Conservation (phyloP, 53 echinoderm and acorn worm genomes). For the Arbacia lixula region DNA sequence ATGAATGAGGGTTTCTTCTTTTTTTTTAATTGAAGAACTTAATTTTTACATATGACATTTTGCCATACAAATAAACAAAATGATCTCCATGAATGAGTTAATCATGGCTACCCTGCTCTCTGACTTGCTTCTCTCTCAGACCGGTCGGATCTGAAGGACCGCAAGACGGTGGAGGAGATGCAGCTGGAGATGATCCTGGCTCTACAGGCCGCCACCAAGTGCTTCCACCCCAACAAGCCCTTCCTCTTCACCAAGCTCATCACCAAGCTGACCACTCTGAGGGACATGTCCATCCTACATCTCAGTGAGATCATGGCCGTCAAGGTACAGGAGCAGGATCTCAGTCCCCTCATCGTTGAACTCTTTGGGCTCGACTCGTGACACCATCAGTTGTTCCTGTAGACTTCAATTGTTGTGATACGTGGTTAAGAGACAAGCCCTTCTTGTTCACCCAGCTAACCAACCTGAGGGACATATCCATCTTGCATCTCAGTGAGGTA, state of each 20-base stretch:
- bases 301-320: conserved; percentile 95
- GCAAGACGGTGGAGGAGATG: conserved; percentile 87
- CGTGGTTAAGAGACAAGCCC: too few species aligned
- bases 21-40: too few species aligned
- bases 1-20: too few species aligned
- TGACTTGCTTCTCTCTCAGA: conserved; percentile 61
- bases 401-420: too few species aligned
- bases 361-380: conserved; percentile 88
- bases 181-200: conserved; percentile 83
- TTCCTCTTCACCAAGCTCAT: conserved; percentile 93
- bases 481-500: conserved; percentile 79
- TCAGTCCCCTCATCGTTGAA: conserved; percentile 92
- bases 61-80: too few species aligned
- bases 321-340: conserved; percentile 86
- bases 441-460: too few species aligned
- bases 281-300: conserved; percentile 95
- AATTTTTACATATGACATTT: too few species aligned
- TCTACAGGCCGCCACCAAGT: conserved; percentile 87
- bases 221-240: conserved; percentile 81
- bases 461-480: conserved; percentile 84
- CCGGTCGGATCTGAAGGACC: conserved; percentile 86
- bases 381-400: conserved; percentile 26
- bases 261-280: conserved; percentile 89
- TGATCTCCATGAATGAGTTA: too few species aligned
- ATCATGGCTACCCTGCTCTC: too few species aligned